phyloP scores from a whole-genome alignment of 2,797 vertebrate genomes.

The Mastacembelus armatus region DNA sequence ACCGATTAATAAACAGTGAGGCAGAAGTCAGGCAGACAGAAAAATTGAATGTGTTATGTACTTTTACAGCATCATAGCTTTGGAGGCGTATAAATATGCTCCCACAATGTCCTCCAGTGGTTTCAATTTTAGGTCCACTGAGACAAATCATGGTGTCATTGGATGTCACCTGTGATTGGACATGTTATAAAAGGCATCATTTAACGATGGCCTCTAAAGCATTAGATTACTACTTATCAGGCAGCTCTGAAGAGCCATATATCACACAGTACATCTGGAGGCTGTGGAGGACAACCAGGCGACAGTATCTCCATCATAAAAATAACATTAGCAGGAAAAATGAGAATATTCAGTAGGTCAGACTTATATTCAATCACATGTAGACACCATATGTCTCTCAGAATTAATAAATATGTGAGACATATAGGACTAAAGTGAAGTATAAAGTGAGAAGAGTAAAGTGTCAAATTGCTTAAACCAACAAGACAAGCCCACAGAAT shows the following conservation, averaged over 20 bases:
- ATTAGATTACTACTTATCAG: conserved; percentile 54
- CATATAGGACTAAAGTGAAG: too few species aligned
- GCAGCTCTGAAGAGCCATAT: conserved; percentile 25
- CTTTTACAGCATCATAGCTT: conserved; percentile 8
- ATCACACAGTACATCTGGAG: conserved; percentile 30
- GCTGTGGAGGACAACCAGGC: conserved; percentile 39
- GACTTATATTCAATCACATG: too few species aligned
- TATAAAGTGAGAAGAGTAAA: too few species aligned
- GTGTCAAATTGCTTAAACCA: too few species aligned
- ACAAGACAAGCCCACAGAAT: too few species aligned
- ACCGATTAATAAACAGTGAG: conserved; percentile 42
- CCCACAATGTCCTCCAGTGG: conserved; percentile 26
- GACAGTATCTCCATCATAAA: not conserved
- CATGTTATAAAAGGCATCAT: conserved; percentile 44
- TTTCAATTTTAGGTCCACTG: conserved; percentile 19
- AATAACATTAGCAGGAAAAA: not conserved
- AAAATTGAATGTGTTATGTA: not conserved
- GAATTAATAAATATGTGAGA: too few species aligned
- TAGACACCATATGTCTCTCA: too few species aligned
- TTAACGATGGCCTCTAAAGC: conserved; percentile 61
- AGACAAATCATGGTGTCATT: conserved; percentile 54
- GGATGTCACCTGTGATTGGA: conserved; percentile 62
- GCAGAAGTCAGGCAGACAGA: conserved; percentile 13
- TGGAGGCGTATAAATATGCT: conserved; percentile 9
- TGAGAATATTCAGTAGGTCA: too few species aligned